A percentile compares a stretch with the other conserved stretches of the same genome.
phyloP scores from a whole-genome alignment of 2,797 vertebrate genomes.

The Heteromormyrus szaboi region DNA sequence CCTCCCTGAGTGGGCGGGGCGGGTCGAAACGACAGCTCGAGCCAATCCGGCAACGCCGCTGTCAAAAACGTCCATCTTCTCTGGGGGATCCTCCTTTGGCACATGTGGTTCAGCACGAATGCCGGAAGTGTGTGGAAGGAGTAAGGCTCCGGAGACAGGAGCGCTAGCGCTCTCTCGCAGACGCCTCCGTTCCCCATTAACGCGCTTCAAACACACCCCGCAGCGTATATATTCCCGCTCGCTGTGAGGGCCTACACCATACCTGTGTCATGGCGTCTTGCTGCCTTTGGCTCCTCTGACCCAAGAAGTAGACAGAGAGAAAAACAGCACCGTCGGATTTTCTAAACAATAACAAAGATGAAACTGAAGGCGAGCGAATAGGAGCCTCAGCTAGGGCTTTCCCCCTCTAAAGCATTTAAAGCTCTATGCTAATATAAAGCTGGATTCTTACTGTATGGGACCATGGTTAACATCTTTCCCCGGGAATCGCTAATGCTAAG shows the following conservation, averaged over 20 bases:
- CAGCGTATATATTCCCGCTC: background rate
- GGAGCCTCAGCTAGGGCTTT: background rate
- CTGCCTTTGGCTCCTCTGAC: constrained; percentile 19
- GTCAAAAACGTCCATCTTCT: background rate
- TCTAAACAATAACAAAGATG: background rate
- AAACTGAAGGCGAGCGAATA: background rate
- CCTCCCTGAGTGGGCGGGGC: background rate
- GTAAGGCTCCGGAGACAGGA: background rate
- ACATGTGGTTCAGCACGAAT: background rate
- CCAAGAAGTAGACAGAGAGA: background rate
- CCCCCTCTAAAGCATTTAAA: background rate
- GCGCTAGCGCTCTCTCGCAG: background rate
- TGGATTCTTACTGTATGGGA: background rate
- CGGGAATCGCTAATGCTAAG: background rate
- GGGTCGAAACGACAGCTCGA: background rate
- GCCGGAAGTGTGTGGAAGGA: background rate
- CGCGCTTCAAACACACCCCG: background rate
- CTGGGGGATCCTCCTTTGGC: background rate
- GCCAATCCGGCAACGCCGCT: background rate
- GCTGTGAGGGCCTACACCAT: constrained; percentile 4
- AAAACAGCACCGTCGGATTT: background rate
- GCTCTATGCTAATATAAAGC: background rate
- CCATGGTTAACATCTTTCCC: background rate
- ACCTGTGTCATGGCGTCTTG: constrained; percentile 42
- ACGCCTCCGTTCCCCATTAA: background rate